Base-by-base conservation (phyloP, 2,113 vertebrate genomes). In the Coracopsis vasa region DNA sequence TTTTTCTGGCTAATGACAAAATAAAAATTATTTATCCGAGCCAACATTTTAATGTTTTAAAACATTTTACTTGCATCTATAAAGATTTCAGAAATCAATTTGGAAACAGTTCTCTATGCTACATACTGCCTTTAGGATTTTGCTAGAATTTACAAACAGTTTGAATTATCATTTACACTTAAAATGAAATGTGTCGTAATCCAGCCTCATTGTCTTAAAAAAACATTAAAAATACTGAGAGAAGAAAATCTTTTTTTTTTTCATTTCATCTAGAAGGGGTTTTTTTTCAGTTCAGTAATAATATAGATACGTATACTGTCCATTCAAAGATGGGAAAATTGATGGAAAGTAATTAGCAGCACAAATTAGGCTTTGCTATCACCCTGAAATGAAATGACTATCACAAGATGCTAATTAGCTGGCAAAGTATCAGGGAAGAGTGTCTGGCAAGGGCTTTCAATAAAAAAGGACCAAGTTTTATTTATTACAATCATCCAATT, bases 331-430 rank as follows among this genome's bases (percentile, higher is more conserved):
- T 20, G 25, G 44, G 44, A 72, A 91, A 94, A 96, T 39, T 85
- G 80, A 88, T 93, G 73, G 62, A 74, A 93, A 94, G 60, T 66
- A 93, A 95, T 91, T 93, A 96, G 73, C 71, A 67, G 50, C 60
- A 78, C 33, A 90, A 95, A 96, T 92, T 92, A 93, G 95, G 42
- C 79, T 87, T 93, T 92, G 44, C 50, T 95, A 90, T 82, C 47
- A 62, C 37, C 19, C 51, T 81, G 65, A 92, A 97, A 90, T 0
- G 0, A 88, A 86, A 74, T 45, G 5, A 86, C 60, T 88, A 93
- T 51, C 75, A 62, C 31, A 61, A 88, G 25, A 94, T 67, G 42
- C 45, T 93, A 95, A 91, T 95, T 93, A 96, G 58, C 54, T 90
- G 44, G 66, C 41, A 94, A 90, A 87, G 6, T 64, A 74, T 64